phyloP scores from a whole-genome alignment of 2,888 invertebrate species.

The Drosophila neonasuta region DNA sequence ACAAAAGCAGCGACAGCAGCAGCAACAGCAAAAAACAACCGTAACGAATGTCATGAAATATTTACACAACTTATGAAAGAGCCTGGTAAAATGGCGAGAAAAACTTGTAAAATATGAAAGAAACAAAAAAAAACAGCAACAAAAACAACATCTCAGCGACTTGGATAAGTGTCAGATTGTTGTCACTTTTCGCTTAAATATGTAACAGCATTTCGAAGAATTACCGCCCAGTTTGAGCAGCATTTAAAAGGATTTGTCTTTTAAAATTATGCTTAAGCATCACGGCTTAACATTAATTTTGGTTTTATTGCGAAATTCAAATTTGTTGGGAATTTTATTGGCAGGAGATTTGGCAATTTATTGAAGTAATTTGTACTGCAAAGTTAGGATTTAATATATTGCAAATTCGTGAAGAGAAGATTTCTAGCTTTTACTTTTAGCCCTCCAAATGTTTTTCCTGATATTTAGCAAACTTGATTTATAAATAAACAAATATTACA shows the following conservation, averaged over 20 bases:
- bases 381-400: too few relatives aligned
- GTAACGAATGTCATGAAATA: conserved; percentile 27
- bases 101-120: conserved; percentile 23
- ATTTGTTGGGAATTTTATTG: neutral
- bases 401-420: too few relatives aligned
- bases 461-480: too few relatives aligned
- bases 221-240: neutral
- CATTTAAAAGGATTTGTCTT: conserved; percentile 2
- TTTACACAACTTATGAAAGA: conserved; percentile 44
- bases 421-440: too few relatives aligned
- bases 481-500: too few relatives aligned
- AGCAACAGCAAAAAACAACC: conserved; percentile 5
- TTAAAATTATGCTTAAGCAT: neutral
- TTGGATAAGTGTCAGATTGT: conserved; percentile 36
- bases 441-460: too few relatives aligned
- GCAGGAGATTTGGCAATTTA: too few relatives aligned
- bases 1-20: conserved; percentile 18
- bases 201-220: neutral
- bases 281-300: conserved; percentile 2
- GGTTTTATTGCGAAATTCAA: neutral
- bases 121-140: conserved; percentile 8
- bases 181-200: conserved; percentile 31
- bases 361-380: too few relatives aligned
- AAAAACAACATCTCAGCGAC: conserved; percentile 19
- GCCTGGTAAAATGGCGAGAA: conserved; percentile 35